Percentiles rank a stretch among this genome's conserved stretches.
phyloP scores from a whole-genome alignment of 2,888 invertebrate genomes.

The Sminthurides aquaticus region DNA sequence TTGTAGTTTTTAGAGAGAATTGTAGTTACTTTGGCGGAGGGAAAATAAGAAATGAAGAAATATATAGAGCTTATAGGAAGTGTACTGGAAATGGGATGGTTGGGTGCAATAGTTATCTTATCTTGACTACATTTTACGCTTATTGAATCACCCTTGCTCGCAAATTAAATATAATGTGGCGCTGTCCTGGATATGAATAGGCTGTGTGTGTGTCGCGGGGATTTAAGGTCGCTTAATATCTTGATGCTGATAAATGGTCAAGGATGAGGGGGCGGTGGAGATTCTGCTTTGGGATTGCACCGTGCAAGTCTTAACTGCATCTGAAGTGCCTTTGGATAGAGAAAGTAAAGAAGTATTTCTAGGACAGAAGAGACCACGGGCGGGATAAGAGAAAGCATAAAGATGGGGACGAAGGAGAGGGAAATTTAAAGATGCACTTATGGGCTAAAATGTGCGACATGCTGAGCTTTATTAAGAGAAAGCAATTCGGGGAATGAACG shows the following conservation, averaged over 20 bases:
- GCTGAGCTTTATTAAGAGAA: neutral
- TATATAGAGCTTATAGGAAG: neutral
- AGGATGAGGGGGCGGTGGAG: neutral
- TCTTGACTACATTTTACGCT: constrained; percentile 21
- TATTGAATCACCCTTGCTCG: constrained; percentile 18
- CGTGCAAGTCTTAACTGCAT: too few species aligned
- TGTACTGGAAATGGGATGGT: neutral
- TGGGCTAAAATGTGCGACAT: neutral
- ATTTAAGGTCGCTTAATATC: neutral
- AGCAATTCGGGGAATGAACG: neutral
- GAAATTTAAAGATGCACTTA: neutral
- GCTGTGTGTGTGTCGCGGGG: neutral
- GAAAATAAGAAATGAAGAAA: too few species aligned
- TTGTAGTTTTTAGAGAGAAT: too few species aligned
- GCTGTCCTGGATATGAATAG: neutral
- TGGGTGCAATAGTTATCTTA: constrained; percentile 17
- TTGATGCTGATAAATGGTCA: neutral
- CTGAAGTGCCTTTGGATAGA: too few species aligned
- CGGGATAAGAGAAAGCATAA: too few species aligned
- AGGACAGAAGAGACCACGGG: too few species aligned
- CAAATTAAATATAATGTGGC: constrained; percentile 16
- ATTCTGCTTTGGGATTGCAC: too few species aligned
- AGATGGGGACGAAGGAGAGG: too few species aligned
- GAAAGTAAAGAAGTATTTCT: too few species aligned
- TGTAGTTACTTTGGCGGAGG: too few species aligned